Percentiles rank a stretch among this genome's conserved stretches.
Conservation (phyloP, 30 jellyfish, hydroid and myxozoan genomes). For the Chironex yamaguchii region DNA sequence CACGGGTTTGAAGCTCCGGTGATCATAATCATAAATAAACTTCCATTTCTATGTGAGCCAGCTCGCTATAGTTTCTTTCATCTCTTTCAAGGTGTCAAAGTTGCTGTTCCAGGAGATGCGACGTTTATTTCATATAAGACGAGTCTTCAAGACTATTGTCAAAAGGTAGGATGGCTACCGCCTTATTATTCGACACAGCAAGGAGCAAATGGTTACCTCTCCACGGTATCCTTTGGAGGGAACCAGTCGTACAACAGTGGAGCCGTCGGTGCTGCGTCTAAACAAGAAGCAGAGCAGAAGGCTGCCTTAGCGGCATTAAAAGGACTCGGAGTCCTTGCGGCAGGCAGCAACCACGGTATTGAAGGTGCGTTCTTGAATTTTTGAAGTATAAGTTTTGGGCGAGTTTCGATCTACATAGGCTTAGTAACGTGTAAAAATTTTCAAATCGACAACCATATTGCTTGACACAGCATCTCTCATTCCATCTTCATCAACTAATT, state of each 20-base stretch:
- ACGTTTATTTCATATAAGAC: slow-evolving; percentile 97
- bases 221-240: slow-evolving; percentile 90
- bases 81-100: slow-evolving; percentile 70
- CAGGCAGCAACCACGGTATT: slow-evolving; percentile 56
- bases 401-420: too few species aligned
- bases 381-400: too few species aligned
- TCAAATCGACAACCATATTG: too few species aligned
- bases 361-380: slow-evolving; percentile 81
- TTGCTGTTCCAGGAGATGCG: slow-evolving; percentile 97
- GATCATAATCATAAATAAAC: too few species aligned
- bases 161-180: slow-evolving; percentile 91
- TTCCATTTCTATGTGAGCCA: too few species aligned
- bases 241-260: slow-evolving; percentile 80
- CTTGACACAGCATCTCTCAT: neutral
- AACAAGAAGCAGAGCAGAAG: slow-evolving; percentile 93
- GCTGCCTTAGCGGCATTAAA: slow-evolving; percentile 92
- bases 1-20: too few species aligned
- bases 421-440: too few species aligned
- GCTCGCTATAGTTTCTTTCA: neutral
- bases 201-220: slow-evolving; percentile 63
- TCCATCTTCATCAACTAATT: neutral
- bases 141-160: slow-evolving; percentile 96
- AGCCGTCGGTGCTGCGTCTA: slow-evolving; percentile 78
- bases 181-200: slow-evolving; percentile 84
- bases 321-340: slow-evolving; percentile 80